Evolutionary conservation across 2,113 vertebrate species (phyloP).

Genomic region (Chionodraco myersi): DNA sequence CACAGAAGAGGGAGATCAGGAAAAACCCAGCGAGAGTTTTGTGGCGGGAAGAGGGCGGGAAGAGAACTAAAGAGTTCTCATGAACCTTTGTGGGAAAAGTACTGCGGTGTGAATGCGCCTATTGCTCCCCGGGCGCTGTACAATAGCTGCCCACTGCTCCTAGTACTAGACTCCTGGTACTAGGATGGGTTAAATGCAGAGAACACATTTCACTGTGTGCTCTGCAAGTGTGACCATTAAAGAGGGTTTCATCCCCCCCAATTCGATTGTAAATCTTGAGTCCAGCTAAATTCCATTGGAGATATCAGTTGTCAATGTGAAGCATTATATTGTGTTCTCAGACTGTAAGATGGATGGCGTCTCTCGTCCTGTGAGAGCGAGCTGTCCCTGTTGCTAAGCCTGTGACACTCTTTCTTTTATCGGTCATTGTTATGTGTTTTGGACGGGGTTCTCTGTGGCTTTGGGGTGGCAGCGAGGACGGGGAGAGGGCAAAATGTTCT

Average conservation of each 20-base stretch:
- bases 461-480: not conserved
- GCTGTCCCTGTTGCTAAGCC: slow-evolving; percentile 40
- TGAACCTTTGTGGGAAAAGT: too few relatives aligned
- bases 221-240: too few relatives aligned
- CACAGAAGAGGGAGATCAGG: slow-evolving; percentile 59
- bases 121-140: too few relatives aligned
- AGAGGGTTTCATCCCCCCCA: too few relatives aligned
- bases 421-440: slow-evolving; percentile 35
- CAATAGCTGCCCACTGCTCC: too few relatives aligned
- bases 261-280: not conserved
- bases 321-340: slow-evolving; percentile 42
- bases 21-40: slow-evolving; percentile 54
- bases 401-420: slow-evolving; percentile 35
- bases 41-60: not conserved
- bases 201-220: too few relatives aligned
- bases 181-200: too few relatives aligned
- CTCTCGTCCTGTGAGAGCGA: slow-evolving; percentile 40
- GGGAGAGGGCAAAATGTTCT: slow-evolving; percentile 6
- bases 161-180: too few relatives aligned
- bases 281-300: not conserved
- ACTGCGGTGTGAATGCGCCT: too few relatives aligned
- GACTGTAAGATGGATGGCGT: slow-evolving; percentile 7
- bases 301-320: not conserved
- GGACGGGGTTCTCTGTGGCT: not conserved
- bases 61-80: too few relatives aligned